Conservation (phyloP, 1,140 invertebrate species). For the Apis mellifera region Amel_HAv3.1 CM009934.2:4619501-4620000, state of each 20-base stretch:
- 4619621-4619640: too few species aligned
- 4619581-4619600: too few species aligned
- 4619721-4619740: constrained; percentile 93
- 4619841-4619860: constrained; percentile 89
- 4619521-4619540: not conserved
- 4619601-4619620: too few species aligned
- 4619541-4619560: not conserved
- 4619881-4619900: too few species aligned
- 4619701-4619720: constrained; percentile 94
- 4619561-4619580: too few species aligned
- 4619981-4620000: too few species aligned
- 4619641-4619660: constrained; percentile 81
- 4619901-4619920: too few species aligned
- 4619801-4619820: constrained; percentile 91
- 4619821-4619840: constrained; percentile 90
- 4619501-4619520: not conserved
- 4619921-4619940: too few species aligned
- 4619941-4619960: too few species aligned
- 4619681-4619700: constrained; percentile 95
- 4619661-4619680: constrained; percentile 88
- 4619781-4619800: constrained; percentile 92
- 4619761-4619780: constrained; percentile 93
- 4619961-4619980: too few species aligned
- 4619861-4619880: not conserved
- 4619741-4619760: constrained; percentile 93